These are phyloP conservation scores for Nyctibius bracteatus DNA, from an alignment of 2,113 vertebrate species.

Conservation along the genomic window DNA sequence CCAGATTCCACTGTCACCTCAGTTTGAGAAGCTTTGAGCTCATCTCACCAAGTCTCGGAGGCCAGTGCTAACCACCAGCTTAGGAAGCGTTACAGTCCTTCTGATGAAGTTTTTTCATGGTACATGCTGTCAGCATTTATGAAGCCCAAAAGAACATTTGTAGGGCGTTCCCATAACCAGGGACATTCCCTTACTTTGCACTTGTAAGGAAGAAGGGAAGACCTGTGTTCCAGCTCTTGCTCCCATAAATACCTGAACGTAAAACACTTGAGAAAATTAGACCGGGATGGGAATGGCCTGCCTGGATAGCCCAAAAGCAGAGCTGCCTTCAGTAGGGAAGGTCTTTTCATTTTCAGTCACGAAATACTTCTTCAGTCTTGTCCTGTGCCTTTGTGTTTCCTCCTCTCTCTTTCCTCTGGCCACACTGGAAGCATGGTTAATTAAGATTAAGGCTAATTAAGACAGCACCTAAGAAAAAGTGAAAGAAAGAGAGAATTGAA, in stretches of 20 bases:
- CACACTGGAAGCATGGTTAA: not conserved
- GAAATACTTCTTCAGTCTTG: not conserved
- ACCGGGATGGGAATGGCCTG: not conserved
- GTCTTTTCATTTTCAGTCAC: not conserved
- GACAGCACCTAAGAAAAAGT: not conserved
- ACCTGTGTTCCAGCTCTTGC: not conserved
- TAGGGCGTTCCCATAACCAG: not conserved
- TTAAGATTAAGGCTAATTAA: not conserved
- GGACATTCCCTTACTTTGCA: not conserved
- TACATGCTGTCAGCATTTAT: accelerated
- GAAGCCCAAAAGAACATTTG: not conserved
- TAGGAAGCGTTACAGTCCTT: not conserved
- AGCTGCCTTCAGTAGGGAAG: not conserved
- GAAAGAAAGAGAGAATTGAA: not conserved
- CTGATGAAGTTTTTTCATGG: not conserved
- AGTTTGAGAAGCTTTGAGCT: not conserved
- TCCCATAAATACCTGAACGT: not conserved
- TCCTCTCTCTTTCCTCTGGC: not conserved
- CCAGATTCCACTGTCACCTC: not conserved
- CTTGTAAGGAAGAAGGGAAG: not conserved
- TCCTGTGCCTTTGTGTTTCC: not conserved
- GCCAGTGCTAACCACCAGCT: not conserved
- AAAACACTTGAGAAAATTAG: not conserved
- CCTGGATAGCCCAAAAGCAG: not conserved
- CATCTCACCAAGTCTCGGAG: not conserved